Percentiles rank a stretch among this genome's conserved stretches.
phyloP scores from a whole-genome alignment of 2,797 vertebrate genomes.

The Rhinatrema bivittatum region DNA sequence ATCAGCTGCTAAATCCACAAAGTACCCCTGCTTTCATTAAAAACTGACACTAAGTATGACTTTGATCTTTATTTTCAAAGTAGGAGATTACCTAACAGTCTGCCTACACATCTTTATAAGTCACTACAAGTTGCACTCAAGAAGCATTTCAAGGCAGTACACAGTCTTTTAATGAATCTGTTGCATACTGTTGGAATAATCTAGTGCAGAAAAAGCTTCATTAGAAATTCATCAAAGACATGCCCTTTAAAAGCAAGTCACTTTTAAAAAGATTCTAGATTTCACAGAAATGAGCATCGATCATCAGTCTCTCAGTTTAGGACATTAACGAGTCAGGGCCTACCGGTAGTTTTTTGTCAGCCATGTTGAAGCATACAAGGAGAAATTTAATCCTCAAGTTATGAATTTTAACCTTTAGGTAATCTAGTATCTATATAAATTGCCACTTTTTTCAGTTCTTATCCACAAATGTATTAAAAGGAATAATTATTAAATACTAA shows the following conservation, averaged over 20 bases:
- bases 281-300: neutral
- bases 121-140: neutral
- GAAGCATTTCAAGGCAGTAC: neutral
- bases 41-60: constrained; percentile 6
- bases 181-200: neutral
- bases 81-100: neutral
- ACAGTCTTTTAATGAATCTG: neutral
- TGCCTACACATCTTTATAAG: neutral
- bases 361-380: too few relatives aligned
- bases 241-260: neutral
- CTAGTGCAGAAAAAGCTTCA: neutral
- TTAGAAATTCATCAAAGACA: neutral
- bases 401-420: too few relatives aligned
- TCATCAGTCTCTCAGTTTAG: too few relatives aligned
- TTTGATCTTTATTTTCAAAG: constrained; percentile 11
- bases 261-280: neutral
- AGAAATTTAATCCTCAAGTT: too few relatives aligned
- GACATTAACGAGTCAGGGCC: too few relatives aligned
- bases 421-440: too few relatives aligned
- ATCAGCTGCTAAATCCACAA: neutral
- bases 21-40: neutral
- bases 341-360: too few relatives aligned
- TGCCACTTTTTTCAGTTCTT: too few relatives aligned
- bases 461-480: too few relatives aligned
- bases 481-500: too few relatives aligned